Conservation (phyloP, 2,797 vertebrate genomes). For the Otus scops region DNA sequence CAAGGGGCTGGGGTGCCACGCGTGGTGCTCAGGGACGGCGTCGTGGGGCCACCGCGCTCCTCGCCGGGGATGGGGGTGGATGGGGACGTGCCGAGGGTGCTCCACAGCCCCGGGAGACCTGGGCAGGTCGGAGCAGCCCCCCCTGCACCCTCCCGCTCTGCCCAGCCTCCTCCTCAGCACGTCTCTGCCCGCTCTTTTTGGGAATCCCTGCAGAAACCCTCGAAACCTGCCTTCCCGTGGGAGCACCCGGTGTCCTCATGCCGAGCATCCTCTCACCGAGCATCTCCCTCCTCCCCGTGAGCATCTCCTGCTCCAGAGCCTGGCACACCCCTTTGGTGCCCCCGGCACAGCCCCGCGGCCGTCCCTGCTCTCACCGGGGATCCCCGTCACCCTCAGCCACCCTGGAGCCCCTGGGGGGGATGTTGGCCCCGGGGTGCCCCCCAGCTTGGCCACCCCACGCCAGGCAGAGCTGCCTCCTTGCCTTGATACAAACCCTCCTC, state of each 20-base stretch:
- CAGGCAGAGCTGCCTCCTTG: background rate
- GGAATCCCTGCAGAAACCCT: background rate
- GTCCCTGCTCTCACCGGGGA: background rate
- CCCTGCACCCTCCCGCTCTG: background rate
- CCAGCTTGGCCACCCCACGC: accelerated
- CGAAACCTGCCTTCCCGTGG: accelerated
- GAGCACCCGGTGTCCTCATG: accelerated
- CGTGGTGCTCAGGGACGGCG: accelerated
- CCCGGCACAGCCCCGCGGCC: background rate
- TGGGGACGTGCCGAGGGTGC: accelerated
- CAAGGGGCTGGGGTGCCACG: accelerated
- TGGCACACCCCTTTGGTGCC: background rate
- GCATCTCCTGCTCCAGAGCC: background rate
- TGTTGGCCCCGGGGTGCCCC: accelerated
- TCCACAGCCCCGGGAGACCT: background rate
- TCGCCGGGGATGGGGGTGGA: accelerated
- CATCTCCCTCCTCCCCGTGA: accelerated
- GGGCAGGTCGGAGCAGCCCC: background rate
- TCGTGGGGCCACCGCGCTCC: accelerated
- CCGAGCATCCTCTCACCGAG: background rate
- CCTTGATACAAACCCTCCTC: background rate
- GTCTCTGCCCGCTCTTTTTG: accelerated
- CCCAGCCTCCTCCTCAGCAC: background rate
- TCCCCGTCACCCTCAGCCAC: background rate
- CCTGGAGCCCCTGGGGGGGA: accelerated